A percentile compares a stretch with the other conserved stretches of the same genome.
These are phyloP conservation scores for Andrena camellia DNA, from an alignment of 2,888 invertebrate species.

Conservation along the genomic window DNA sequence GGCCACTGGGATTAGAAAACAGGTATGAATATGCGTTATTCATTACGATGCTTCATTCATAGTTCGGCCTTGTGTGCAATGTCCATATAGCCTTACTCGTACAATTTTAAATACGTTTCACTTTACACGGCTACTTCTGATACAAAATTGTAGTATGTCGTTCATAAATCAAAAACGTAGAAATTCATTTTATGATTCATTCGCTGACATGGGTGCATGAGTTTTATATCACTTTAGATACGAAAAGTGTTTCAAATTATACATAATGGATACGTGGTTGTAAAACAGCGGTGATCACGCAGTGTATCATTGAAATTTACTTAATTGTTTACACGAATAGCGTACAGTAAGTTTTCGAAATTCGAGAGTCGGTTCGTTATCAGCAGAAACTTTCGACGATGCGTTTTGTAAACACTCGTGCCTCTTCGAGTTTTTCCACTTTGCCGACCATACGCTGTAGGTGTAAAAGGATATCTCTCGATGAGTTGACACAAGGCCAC, in stretches of 20 bases:
- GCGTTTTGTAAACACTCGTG: background rate
- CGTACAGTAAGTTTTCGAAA: background rate
- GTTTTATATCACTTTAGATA: background rate
- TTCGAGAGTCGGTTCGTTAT: background rate
- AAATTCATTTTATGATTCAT: no score
- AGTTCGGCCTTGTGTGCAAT: background rate
- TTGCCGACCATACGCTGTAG: background rate
- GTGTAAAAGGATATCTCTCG: background rate
- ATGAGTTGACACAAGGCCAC: slow-evolving; percentile 17
- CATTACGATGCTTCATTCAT: background rate
- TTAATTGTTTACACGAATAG: background rate
- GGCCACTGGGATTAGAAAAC: background rate
- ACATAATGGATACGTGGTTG: no score
- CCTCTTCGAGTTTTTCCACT: background rate
- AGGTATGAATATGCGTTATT: slow-evolving; percentile 20
- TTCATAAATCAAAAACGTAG: no score
- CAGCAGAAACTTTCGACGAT: background rate
- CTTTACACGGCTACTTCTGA: no score
- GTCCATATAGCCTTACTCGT: background rate
- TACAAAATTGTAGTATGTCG: background rate
- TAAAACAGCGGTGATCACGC: no score
- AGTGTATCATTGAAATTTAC: background rate
- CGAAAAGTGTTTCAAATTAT: background rate
- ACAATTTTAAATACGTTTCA: background rate
- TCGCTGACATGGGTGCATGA: background rate